Evolutionary conservation across 2,113 vertebrate genomes (phyloP).

Genomic region (Oenanthe oenanthe): DNA sequence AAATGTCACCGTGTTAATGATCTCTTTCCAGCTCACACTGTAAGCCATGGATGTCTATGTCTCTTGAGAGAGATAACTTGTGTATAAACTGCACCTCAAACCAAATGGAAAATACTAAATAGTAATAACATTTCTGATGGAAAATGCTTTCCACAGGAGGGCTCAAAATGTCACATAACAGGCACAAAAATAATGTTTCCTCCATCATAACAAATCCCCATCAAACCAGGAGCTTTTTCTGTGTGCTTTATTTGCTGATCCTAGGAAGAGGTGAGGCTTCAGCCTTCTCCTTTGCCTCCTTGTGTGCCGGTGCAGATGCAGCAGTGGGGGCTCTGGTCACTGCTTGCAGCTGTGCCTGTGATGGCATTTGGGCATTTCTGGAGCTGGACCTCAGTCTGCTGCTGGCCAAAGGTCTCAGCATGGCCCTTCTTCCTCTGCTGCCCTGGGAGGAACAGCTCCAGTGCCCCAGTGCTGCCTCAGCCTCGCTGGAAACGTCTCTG

Average conservation of each 20-base stretch:
- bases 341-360: neutral
- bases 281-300: neutral
- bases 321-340: neutral
- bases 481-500: neutral
- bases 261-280: neutral
- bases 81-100: neutral
- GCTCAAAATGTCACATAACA: neutral
- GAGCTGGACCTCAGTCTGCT: neutral
- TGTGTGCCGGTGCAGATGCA: fast-evolving
- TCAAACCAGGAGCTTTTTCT: neutral
- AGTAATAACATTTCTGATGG: neutral
- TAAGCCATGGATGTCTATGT: neutral
- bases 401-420: neutral
- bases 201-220: neutral
- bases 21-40: neutral
- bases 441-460: neutral
- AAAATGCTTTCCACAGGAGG: neutral
- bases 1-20: slow-evolving; percentile 27
- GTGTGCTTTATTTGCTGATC: neutral
- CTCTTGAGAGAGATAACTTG: neutral
- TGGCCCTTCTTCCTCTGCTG: fast-evolving
- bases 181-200: neutral
- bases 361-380: neutral
- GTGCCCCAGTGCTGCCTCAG: fast-evolving
- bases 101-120: neutral